phyloP scores from a whole-genome alignment of 2,797 vertebrate genomes.

The Onychomys arenicola region DNA sequence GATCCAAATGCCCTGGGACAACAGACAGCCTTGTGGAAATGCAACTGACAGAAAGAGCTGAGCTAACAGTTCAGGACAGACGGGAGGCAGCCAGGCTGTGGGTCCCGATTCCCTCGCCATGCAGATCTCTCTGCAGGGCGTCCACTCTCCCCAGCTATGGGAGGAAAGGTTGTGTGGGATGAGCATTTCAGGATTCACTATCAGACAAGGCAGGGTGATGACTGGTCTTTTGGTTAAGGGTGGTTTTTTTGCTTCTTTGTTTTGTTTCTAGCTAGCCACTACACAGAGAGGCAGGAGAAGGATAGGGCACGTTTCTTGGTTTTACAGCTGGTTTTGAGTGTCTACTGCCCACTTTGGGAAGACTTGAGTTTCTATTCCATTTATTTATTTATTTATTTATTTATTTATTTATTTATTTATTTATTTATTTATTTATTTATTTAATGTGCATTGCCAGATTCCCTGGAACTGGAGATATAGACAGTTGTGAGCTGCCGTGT shows the following conservation, averaged over 20 bases:
- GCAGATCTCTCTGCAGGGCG: neutral
- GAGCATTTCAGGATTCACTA: neutral
- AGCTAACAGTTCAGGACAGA: neutral
- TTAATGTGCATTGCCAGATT: too few relatives aligned
- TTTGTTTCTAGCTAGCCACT: neutral
- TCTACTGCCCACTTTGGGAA: neutral
- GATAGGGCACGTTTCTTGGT: neutral
- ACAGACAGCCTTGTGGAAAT: neutral
- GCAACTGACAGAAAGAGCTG: neutral
- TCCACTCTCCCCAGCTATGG: neutral
- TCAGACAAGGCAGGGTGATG: neutral
- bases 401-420: too few relatives aligned
- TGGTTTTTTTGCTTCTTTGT: neutral
- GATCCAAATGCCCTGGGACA: neutral
- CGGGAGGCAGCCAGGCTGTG: neutral
- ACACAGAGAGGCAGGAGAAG: neutral
- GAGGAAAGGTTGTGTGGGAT: neutral
- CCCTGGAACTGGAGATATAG: too few relatives aligned
- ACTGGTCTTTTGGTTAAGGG: neutral
- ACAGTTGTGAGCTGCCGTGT: too few relatives aligned
- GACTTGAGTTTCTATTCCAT: too few relatives aligned
- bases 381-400: too few relatives aligned
- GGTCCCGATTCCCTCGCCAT: neutral
- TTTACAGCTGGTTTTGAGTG: neutral
- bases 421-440: too few relatives aligned